These are phyloP conservation scores for Graphium colonna DNA, from an alignment of 2,888 invertebrate genomes.

Conservation along the genomic window DNA sequence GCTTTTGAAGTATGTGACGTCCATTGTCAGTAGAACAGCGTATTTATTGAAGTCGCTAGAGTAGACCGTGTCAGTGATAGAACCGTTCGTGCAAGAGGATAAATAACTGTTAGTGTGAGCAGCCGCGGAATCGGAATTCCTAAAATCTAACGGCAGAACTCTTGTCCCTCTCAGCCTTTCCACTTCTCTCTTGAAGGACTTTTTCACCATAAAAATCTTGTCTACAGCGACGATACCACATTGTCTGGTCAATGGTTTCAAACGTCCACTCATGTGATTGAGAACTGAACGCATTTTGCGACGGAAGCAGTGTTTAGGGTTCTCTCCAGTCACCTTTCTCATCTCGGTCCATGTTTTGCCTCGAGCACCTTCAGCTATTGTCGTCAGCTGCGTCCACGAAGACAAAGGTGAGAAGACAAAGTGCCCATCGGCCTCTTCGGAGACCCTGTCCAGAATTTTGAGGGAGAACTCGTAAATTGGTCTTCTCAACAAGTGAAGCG, in stretches of 20 bases:
- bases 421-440: constrained; percentile 45
- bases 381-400: constrained; percentile 54
- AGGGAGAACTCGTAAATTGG: constrained; percentile 55
- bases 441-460: constrained; percentile 46
- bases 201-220: constrained; percentile 43
- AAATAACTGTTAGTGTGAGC: constrained; percentile 40
- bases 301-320: constrained; percentile 46
- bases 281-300: constrained; percentile 40
- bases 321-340: constrained; percentile 45
- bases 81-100: constrained; percentile 36
- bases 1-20: constrained; percentile 48
- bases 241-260: constrained; percentile 36
- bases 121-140: constrained; percentile 37
- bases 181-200: constrained; percentile 38
- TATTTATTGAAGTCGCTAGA: constrained; percentile 47
- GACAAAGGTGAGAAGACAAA: constrained; percentile 60
- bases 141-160: constrained; percentile 44
- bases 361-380: constrained; percentile 51
- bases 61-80: constrained; percentile 37
- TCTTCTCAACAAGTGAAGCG: constrained; percentile 39
- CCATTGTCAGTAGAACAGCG: constrained; percentile 46
- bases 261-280: constrained; percentile 37
- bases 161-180: constrained; percentile 40
- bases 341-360: constrained; percentile 47
- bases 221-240: constrained; percentile 48